Base-by-base conservation (phyloP, 2,888 invertebrate genomes). In the Chydorus sphaericus region DNA sequence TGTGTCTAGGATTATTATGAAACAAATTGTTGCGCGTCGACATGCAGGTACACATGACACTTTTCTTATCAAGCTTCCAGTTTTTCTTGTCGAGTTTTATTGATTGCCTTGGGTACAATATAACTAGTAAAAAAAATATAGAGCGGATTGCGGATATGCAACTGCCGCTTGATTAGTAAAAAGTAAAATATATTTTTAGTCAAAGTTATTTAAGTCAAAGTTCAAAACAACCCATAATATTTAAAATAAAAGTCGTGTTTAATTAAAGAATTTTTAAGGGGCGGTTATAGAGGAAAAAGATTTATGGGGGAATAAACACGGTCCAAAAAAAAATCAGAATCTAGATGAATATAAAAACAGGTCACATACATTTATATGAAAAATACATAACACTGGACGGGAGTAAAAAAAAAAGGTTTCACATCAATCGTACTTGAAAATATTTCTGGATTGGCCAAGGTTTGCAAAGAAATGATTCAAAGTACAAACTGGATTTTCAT, bases 291-390 rank as follows among this genome's bases (percentile, higher is more conserved):
- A 10, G 7, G n/a, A 10, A 44, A 26, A 28, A 26, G 20, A 23
- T 44, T 44, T 28, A 44, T 44, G 44, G 44, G 39, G 44, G 44
- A 44, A 44, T 44, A 44, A 44, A 44, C 28, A 44, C n/a, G 44
- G 26, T 26, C 44, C 23, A 4, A 14, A 14, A 10, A n/a, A n/a
- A n/a, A 44, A 8, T 23, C 14, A 23, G 5, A 23, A 44, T 44
- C 23, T 14, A 44, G 7, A 26, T 44, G 33, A 33, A 33, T 33
- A 44, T 20, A 8, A n/a, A n/a, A n/a, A n/a, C n/a, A n/a, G n/a
- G n/a, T 14, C 44, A 26, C 10, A 23, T 14, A 44, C 23, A 16
- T 8, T 26, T 44, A 14, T 23, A 23, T 14, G 44, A 44, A 44
- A 44, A 44, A 39, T 20, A 39, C 23, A 6, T 26, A 44, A n/a